Conservation (phyloP, 2,888 invertebrate genomes). For the Hedya salicella region DNA sequence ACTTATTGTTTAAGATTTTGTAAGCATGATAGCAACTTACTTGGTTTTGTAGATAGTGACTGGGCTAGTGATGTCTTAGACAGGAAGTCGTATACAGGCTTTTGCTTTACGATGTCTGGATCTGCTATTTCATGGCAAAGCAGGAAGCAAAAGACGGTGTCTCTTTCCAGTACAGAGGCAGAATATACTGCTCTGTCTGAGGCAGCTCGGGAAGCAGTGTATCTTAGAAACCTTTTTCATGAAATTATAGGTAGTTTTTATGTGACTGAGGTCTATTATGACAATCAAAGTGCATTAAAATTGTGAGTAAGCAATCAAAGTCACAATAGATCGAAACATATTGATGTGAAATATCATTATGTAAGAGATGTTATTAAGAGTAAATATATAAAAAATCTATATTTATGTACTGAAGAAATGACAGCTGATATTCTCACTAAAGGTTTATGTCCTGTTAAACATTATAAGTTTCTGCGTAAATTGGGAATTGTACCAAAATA, state of each 20-base stretch:
- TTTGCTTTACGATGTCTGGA: conserved; percentile 13
- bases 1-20: too few species aligned
- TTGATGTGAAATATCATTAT: not conserved
- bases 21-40: not conserved
- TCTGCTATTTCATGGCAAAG: conserved; percentile 17
- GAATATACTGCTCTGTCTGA: conserved; percentile 16
- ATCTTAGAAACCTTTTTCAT: not conserved
- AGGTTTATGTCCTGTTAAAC: not conserved
- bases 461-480: conserved; percentile 4
- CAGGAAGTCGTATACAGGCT: conserved; percentile 21
- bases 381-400: not conserved
- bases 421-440: conserved; percentile 9
- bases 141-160: conserved; percentile 10
- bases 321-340: conserved; percentile 4
- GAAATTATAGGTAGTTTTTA: not conserved
- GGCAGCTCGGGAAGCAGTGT: conserved; percentile 17
- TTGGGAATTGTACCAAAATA: not conserved
- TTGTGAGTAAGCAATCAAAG: not conserved
- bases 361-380: not conserved
- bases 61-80: conserved; percentile 9
- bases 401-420: conserved; percentile 6
- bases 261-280: not conserved
- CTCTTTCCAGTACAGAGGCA: conserved; percentile 10
- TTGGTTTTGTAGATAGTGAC: conserved; percentile 26
- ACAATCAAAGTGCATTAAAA: conserved; percentile 12